Evolutionary conservation across 2,113 vertebrate genomes (phyloP).

Genomic region (Gavia stellata): DNA sequence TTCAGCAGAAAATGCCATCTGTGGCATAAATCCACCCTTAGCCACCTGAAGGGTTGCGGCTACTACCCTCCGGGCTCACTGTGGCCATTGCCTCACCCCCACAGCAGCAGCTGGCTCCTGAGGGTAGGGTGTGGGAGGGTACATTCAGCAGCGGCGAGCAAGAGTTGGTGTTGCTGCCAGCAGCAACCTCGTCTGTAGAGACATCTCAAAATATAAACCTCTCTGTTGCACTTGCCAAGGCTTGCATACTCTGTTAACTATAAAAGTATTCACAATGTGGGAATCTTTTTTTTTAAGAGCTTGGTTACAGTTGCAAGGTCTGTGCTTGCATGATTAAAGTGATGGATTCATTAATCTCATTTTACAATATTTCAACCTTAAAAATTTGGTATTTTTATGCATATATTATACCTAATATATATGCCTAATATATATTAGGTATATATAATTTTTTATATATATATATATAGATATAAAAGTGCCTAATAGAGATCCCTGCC

Average conservation of each 20-base stretch:
- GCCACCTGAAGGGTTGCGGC: neutral
- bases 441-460: no score
- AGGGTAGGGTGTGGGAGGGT: neutral
- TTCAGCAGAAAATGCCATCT: neutral
- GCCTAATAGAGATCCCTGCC: neutral
- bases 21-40: neutral
- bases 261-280: neutral
- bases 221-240: neutral
- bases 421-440: no score
- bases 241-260: neutral
- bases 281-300: neutral
- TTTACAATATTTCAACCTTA: neutral
- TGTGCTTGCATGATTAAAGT: neutral
- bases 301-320: neutral
- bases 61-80: neutral
- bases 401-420: neutral
- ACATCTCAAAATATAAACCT: neutral
- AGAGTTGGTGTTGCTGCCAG: neutral
- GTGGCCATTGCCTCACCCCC: neutral
- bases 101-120: neutral
- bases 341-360: neutral
- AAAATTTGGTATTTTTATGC: neutral
- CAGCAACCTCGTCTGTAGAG: neutral
- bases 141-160: accelerated
- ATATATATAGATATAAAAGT: no score